Conservation (phyloP, 2,797 vertebrate species). For the Hozukius guyotensis region DNA sequence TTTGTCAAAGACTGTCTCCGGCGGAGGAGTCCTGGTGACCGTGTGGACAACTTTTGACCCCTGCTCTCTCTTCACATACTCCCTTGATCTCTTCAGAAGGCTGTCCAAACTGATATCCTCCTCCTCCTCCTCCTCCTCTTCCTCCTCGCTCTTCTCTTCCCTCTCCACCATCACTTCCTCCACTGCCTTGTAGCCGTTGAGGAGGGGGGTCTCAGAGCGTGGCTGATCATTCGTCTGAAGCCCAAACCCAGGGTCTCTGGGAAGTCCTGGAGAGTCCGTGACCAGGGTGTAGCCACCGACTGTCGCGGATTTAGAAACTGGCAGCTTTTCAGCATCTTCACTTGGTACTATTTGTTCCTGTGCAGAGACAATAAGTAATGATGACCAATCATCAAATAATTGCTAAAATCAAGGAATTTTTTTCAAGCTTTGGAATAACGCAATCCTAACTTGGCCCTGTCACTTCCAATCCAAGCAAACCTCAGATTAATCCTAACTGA, state of each 20-base stretch:
- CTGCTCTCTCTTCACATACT: slow-evolving; percentile 88
- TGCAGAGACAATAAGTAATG: slow-evolving; percentile 17
- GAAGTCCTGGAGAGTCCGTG: slow-evolving; percentile 70
- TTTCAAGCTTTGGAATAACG: no score
- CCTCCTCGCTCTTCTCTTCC: slow-evolving; percentile 65
- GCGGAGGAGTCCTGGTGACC: slow-evolving; percentile 2
- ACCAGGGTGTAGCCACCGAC: slow-evolving; percentile 71
- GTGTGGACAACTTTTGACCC: slow-evolving; percentile 69
- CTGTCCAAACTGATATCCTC: slow-evolving; percentile 89
- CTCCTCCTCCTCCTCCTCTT: slow-evolving; percentile 70
- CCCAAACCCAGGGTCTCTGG: slow-evolving; percentile 42
- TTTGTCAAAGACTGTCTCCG: slow-evolving; percentile 83
- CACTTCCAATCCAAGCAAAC: no score
- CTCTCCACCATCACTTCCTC: slow-evolving; percentile 25
- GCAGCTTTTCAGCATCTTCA: slow-evolving; percentile 54
- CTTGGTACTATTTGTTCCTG: slow-evolving; percentile 78
- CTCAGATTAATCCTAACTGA: no score
- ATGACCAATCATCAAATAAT: background rate
- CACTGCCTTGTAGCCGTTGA: slow-evolving; percentile 41
- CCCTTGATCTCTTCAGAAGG: slow-evolving; percentile 90
- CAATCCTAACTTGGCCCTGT: no score
- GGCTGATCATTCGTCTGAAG: slow-evolving; percentile 20
- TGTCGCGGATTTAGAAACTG: slow-evolving; percentile 61
- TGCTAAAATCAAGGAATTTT: background rate
- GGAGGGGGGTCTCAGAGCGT: slow-evolving; percentile 11